Percentiles rank a stretch among this genome's conserved stretches.
These are phyloP conservation scores for Synergus japonicus DNA, from an alignment of 2,888 invertebrate species.

Conservation along the genomic window DNA sequence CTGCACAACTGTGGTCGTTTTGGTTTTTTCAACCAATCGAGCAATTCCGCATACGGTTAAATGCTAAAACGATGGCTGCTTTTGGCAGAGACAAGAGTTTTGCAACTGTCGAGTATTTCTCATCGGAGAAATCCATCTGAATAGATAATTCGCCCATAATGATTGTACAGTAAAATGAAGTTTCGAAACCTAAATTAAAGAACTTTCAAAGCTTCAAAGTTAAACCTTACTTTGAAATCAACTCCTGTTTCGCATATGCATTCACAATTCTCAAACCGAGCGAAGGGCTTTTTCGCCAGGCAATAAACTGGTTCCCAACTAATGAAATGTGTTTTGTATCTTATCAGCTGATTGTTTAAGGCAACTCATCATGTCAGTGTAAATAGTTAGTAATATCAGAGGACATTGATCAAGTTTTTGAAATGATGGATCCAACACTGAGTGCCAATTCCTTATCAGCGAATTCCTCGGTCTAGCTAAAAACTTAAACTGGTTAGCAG, in stretches of 20 bases:
- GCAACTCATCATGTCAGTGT: constrained; percentile 20
- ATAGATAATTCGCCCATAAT: background rate
- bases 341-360: constrained; percentile 33
- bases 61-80: background rate
- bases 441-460: constrained; percentile 25
- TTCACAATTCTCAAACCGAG: background rate
- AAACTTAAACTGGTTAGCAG: constrained; percentile 32
- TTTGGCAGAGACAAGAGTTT: constrained; percentile 4
- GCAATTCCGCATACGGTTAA: constrained; percentile 45
- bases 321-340: constrained; percentile 3
- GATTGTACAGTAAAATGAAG: constrained; percentile 5
- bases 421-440: constrained; percentile 13
- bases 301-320: constrained; percentile 10
- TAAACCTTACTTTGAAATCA: background rate
- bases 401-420: constrained; percentile 30
- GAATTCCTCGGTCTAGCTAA: constrained; percentile 27
- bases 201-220: background rate
- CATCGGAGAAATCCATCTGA: background rate
- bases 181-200: background rate
- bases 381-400: constrained; percentile 29
- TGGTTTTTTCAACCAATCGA: constrained; percentile 31
- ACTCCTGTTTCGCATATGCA: background rate
- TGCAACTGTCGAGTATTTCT: constrained; percentile 13
- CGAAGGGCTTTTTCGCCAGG: background rate
- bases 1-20: constrained; percentile 6